Evolutionary conservation across 2,888 invertebrate genomes (phyloP), one percentile per base, ranked within the genome.

Genomic region (Andrena hattorfiana): DNA sequence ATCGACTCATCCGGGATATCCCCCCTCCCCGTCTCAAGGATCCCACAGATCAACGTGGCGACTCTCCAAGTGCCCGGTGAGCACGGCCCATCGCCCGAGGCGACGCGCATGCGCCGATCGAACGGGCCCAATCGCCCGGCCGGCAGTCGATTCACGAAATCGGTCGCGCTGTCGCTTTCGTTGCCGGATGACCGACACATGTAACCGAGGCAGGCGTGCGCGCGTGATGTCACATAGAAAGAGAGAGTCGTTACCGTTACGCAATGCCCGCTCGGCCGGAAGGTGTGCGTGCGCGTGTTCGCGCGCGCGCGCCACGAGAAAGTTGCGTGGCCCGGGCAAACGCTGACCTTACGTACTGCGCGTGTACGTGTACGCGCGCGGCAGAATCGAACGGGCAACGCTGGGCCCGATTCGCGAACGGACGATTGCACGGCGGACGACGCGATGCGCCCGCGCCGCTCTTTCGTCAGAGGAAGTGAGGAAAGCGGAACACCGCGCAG

Each of bases 171-270:
- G 72, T 8, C 48, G 90, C 87, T 91, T 85, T 89, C 81, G 84
- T 88, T 88, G 88, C 88, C 89, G 86, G 75, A 56, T 59, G 77
- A 64, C 81, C 77, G 74, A 75, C 75, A 74, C 20, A 35, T 20
- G 35, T 23, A 81, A 74, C 75, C 83, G 59, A 76, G 79, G 70
- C 73, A 73, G 83, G 73, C 88, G 88, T 92, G 93, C 73, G 75
- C 84, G 76, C 88, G 88, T 93, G 93, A 94, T 93, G 93, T 93
- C 93, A 94, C 90, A 92, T 92, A 92, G 92, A 93, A 93, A 93
- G 93, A 93, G 93, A 94, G 94, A 93, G 93, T 92, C 89, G 91
- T 92, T 92, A 92, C 92, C 93, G 93, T 93, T 93, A 92, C 91
- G 93, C 92, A 93, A 93, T 90, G 89, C 84, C 87, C 84, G 83